These are phyloP conservation scores for Deilephila elpenor DNA, from an alignment of 2,888 invertebrate species.

Conservation along the genomic window DNA sequence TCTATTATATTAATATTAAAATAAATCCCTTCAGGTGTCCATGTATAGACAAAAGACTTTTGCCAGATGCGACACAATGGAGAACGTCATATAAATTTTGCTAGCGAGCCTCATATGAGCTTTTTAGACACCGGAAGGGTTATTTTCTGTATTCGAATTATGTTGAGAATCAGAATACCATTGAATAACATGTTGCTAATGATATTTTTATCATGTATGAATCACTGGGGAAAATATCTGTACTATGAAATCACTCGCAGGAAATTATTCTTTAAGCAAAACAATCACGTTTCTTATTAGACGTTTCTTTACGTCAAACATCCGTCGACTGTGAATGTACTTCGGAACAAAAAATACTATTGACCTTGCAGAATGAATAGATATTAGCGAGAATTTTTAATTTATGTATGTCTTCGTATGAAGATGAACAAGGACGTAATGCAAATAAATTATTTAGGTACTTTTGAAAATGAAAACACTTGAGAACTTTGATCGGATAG, in stretches of 20 bases:
- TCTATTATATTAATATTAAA: too few species aligned
- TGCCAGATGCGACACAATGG: too few species aligned
- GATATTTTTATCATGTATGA: conserved; percentile 25
- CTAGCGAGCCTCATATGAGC: too few species aligned
- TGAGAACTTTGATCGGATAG: too few species aligned
- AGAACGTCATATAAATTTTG: too few species aligned
- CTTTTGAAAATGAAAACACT: too few species aligned
- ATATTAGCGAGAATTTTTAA: conserved; percentile 18
- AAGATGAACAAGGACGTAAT: background rate
- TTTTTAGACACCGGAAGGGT: too few species aligned
- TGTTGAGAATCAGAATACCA: background rate
- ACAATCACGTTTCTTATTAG: conserved; percentile 30
- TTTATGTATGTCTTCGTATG: background rate
- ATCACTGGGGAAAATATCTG: conserved; percentile 24
- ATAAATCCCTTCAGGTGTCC: too few species aligned
- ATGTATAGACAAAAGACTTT: too few species aligned
- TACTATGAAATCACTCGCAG: conserved; percentile 28
- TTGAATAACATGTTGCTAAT: background rate
- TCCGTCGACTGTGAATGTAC: conserved; percentile 24
- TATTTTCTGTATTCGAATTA: too few species aligned
- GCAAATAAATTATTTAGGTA: background rate
- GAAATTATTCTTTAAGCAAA: conserved; percentile 30
- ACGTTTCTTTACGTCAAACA: conserved; percentile 27
- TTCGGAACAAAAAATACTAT: conserved; percentile 17
- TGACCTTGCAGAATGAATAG: conserved; percentile 20